Evolutionary conservation across 2,113 vertebrate genomes (phyloP).

Genomic region (Oxyruncus cristatus): DNA sequence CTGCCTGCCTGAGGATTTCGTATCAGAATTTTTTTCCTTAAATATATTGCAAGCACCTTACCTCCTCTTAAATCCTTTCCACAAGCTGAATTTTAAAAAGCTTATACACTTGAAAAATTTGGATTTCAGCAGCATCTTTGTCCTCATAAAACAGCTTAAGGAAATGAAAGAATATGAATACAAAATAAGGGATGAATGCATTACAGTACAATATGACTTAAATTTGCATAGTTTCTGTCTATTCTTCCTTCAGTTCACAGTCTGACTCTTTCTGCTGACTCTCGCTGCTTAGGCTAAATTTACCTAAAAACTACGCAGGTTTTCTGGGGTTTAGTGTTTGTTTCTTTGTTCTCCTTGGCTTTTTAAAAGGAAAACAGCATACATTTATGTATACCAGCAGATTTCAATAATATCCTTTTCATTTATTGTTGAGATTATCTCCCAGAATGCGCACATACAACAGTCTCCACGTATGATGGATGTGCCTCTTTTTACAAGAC

Average conservation of each 20-base stretch:
- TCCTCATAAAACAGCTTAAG: neutral
- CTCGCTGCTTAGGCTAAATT: neutral
- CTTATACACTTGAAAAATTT: neutral
- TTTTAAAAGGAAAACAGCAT: neutral
- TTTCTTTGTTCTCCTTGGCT: neutral
- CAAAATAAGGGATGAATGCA: neutral
- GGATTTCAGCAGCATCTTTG: neutral
- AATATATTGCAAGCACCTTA: neutral
- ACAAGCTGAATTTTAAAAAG: neutral
- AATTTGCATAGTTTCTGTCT: neutral
- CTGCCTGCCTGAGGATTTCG: neutral
- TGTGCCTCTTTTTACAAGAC: neutral
- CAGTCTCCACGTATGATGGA: neutral
- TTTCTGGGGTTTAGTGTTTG: neutral
- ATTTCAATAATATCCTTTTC: neutral
- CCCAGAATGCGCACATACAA: rapidly evolving
- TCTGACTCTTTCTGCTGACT: neutral
- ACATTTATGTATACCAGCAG: neutral
- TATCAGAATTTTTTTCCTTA: neutral
- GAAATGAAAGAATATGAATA: neutral
- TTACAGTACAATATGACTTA: neutral
- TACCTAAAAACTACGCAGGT: neutral
- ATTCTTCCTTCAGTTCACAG: neutral
- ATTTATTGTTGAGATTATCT: neutral
- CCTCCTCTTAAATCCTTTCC: neutral